A percentile compares a stretch with the other conserved stretches of the same genome.
Evolutionary conservation across 2,113 vertebrate genomes (phyloP).

Genomic region (Boulengeromyrus knoepffleri): DNA sequence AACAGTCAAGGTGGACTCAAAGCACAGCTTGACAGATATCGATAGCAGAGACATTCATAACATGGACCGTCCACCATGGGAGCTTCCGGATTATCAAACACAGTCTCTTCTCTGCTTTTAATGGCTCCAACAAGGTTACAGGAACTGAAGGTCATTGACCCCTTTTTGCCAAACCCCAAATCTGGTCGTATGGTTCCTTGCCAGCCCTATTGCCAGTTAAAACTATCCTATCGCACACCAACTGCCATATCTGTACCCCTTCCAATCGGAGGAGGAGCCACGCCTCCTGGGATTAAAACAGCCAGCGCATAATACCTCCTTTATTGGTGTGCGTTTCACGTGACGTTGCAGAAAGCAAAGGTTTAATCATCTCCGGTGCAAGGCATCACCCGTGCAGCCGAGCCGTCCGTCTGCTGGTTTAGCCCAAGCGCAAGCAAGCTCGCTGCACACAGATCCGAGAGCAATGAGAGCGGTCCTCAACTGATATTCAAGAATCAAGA

Average conservation of each 20-base stretch:
- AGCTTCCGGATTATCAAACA: neutral
- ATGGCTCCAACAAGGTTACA: neutral
- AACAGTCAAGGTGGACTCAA: neutral
- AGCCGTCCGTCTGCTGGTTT: neutral
- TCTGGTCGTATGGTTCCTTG: slow-evolving; percentile 38
- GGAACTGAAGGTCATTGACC: neutral
- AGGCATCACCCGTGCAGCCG: neutral
- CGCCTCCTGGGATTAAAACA: neutral
- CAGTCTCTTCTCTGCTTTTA: neutral
- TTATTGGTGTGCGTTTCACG: neutral
- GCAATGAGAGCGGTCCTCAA: neutral
- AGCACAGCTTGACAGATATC: neutral
- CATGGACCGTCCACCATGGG: neutral
- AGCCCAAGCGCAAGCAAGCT: neutral
- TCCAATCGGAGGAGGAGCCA: slow-evolving; percentile 40
- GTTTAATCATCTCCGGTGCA: neutral
- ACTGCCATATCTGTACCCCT: slow-evolving; percentile 42
- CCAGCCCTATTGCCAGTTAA: slow-evolving; percentile 36
- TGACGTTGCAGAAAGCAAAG: neutral
- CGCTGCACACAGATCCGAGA: neutral
- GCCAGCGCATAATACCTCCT: neutral
- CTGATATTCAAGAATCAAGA: neutral
- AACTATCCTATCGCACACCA: slow-evolving; percentile 35
- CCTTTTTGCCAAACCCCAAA: slow-evolving; percentile 23
- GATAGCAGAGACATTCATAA: neutral